Evolutionary conservation across 2,113 vertebrate genomes (phyloP), one percentile per base, ranked within the genome.

Genomic region (Heterocephalus glaber): DNA sequence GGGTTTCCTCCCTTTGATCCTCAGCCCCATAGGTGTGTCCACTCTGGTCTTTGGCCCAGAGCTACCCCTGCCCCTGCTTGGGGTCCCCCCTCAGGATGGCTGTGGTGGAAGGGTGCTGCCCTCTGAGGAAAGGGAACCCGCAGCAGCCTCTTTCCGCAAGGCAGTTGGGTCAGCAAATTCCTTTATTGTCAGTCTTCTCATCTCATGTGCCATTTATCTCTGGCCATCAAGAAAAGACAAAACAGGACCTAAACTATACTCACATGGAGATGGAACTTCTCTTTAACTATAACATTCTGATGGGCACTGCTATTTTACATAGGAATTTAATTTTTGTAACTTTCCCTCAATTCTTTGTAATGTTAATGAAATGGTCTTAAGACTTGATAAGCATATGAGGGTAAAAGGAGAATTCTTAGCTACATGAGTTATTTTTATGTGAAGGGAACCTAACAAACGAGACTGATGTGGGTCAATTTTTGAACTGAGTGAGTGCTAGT

Each of bases 271-370:
- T 81, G 22, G 58, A 63, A 38, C 28, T 35, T 52, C 52, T 38
- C n/a, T n/a, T n/a, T 26, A 76, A 83, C 13, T 76, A 49, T 4
- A 30, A 47, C 22, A 70, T 63, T 70, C 28, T 77, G 3, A 20
- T 35, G 12, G 54, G 30, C 65, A 61, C 24, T 56, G 30, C 65
- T 41, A 63, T 17, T 58, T 10, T 58, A 35, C 4, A 11, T 52
- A 10, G 26, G 66, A 41, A 26, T 66, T 92, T 87, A 72, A 24
- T 68, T 96, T 85, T 77, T 80, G 16, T 56, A 77, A 66, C 14
- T 44, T 86, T 89, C 47, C 3, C 9, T 94, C 66, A 66, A 20
- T 30, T 44, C 47, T 89, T 52, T 44, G 52, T 89, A 20, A 61
- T 72, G 28, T 74, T 85, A 30, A 60, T 17, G 38, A 33, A 17